A percentile compares a stretch with the other conserved stretches of the same genome.
Conservation (phyloP, 2,113 vertebrate genomes). For the Plestiodon gilberti region DNA sequence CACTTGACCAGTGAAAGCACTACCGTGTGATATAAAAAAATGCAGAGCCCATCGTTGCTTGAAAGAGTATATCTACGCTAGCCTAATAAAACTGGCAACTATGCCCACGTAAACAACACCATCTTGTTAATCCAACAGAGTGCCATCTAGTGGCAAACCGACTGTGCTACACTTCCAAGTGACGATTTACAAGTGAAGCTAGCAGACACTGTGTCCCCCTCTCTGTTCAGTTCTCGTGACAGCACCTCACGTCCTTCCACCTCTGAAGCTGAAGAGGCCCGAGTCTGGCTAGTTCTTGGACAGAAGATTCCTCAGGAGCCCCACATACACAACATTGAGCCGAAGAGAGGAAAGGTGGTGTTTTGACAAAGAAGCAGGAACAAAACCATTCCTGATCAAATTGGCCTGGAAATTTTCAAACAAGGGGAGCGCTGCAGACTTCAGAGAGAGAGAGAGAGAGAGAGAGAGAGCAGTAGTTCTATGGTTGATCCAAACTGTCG, state of each 20-base stretch:
- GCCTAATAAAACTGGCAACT: too few relatives aligned
- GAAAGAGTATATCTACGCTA: background rate
- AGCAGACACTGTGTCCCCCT: too few relatives aligned
- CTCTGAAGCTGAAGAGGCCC: background rate
- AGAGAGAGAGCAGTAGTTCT: background rate
- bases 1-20: background rate
- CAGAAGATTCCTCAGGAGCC: background rate
- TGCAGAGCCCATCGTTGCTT: background rate
- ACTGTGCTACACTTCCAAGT: background rate
- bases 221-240: background rate
- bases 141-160: background rate
- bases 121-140: background rate
- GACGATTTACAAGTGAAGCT: background rate
- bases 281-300: background rate
- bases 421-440: background rate
- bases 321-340: background rate
- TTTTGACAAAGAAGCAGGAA: background rate
- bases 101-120: background rate
- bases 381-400: background rate
- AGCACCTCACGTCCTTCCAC: background rate
- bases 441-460: background rate
- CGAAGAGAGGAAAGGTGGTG: too few relatives aligned
- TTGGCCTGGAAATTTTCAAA: background rate
- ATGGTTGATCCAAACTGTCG: background rate
- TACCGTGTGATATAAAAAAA: background rate